A percentile compares a stretch with the other conserved stretches of the same genome.
These are phyloP conservation scores for Cherax quadricarinatus DNA, from an alignment of 1,140 invertebrate species.

Conservation along the genomic window DNA sequence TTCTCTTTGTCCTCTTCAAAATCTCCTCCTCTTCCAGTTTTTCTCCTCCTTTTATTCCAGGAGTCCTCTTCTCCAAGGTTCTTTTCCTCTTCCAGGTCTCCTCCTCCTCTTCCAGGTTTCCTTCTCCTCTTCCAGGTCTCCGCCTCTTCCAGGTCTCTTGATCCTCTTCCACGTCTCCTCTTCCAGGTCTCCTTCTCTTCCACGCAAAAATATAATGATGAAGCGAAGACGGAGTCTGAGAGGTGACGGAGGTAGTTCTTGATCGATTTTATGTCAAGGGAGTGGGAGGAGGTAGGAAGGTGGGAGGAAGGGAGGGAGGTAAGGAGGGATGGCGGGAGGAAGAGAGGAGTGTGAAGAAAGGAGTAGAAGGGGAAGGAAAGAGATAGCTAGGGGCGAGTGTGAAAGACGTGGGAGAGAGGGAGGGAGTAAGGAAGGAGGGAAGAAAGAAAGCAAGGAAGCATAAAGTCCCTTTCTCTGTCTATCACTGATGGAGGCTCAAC, in stretches of 20 bases:
- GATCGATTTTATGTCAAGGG: constrained; percentile 27
- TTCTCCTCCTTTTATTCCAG: too few relatives aligned
- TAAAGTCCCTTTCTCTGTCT: too few relatives aligned
- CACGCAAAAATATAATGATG: constrained; percentile 28
- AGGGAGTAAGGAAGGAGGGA: neutral
- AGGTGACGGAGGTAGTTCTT: constrained; percentile 10
- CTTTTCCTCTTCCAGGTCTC: neutral
- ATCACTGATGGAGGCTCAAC: too few relatives aligned
- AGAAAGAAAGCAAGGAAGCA: too few relatives aligned
- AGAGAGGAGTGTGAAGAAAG: neutral
- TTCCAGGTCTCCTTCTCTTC: constrained; percentile 1
- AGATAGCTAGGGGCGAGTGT: too few relatives aligned
- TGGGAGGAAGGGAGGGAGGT: neutral
- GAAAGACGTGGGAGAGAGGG: neutral
- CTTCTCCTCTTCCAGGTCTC: neutral
- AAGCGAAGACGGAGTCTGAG: neutral
- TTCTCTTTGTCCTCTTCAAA: neutral
- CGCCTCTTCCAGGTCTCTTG: neutral
- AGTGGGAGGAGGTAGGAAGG: neutral
- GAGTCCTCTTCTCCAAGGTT: too few relatives aligned
- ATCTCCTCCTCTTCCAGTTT: neutral
- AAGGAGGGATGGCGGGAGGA: neutral
- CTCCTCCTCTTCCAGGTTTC: neutral
- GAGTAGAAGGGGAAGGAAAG: neutral
- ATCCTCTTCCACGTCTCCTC: neutral